Evolutionary conservation across 2,797 vertebrate species (phyloP), one percentile per base, ranked within the genome.

Genomic region (Eremophila alpestris): DNA sequence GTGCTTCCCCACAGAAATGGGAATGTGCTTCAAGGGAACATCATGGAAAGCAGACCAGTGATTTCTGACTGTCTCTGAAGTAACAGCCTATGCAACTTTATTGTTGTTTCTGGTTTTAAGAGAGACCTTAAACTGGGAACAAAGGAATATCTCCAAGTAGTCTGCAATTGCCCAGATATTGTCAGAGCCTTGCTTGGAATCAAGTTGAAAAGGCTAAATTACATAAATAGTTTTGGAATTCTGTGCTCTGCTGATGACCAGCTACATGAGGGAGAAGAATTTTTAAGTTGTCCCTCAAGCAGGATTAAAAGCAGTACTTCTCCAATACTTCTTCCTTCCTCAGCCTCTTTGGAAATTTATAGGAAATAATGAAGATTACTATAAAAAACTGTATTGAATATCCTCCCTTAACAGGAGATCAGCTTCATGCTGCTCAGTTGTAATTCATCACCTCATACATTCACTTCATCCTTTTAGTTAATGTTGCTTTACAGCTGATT

Each of bases 151-250:
- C 70, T 76, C 34, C 54, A 78, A 88, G 49, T 34, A 82, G 62
- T 75, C 29, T 65, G 58, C 74, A 94, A 91, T 93, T 89, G 84
- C 34, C 23, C 55, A 92, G 67, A 79, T 76, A 87, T 63, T 82
- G 87, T 74, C 70, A 81, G 55, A 23, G 1, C 8, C 11, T 49
- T 75, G 41, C 90, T 76, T 75, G 48, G n/a, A 82, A 65, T 65
- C 11, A 27, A 56, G 77, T 56, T 27, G 26, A 78, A 93, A 86
- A 94, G 12, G 36, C 43, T 92, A 73, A 91, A 81, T 90, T 91
- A 23, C 32, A 95, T 38, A 38, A 29, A 2, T n/a, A 11, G 26
- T 22, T 88, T 77, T 75, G 38, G 43, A 91, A 10, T 40, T 46
- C 29, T 78, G 62, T 52, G 41, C 46, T 71, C n/a, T 34, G n/a